These are phyloP conservation scores for Epistrophe grossulariae DNA, from an alignment of 2,888 invertebrate genomes.

Conservation along the genomic window DNA sequence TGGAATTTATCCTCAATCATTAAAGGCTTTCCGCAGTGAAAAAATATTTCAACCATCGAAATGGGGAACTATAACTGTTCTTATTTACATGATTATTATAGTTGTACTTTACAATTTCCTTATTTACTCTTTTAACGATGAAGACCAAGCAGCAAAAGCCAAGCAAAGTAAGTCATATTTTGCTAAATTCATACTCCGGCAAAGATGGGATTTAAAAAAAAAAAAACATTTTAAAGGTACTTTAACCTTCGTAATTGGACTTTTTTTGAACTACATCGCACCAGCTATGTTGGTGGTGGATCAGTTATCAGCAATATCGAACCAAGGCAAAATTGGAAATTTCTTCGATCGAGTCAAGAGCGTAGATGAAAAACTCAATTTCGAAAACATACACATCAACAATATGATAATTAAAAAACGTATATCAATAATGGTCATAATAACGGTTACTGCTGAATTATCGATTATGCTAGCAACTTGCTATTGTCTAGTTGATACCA, in stretches of 20 bases:
- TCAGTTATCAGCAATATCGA: constrained; percentile 81
- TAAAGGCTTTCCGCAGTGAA: constrained; percentile 78
- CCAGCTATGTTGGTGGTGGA: constrained; percentile 83
- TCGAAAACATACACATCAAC: constrained; percentile 80
- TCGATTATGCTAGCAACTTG: constrained; percentile 79
- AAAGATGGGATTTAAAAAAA: background rate
- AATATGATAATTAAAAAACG: constrained; percentile 78
- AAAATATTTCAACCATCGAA: constrained; percentile 80
- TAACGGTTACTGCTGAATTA: constrained; percentile 80
- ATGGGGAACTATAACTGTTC: constrained; percentile 79
- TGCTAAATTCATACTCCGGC: no score
- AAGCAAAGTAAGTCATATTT: constrained; percentile 80
- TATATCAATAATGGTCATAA: constrained; percentile 79
- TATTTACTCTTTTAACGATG: constrained; percentile 80
- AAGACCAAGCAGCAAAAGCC: constrained; percentile 79
- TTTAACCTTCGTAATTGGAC: constrained; percentile 82
- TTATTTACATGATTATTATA: constrained; percentile 77
- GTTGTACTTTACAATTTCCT: constrained; percentile 80
- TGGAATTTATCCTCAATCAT: constrained; percentile 81
- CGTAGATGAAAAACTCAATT: constrained; percentile 81
- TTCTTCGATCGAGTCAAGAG: constrained; percentile 81
- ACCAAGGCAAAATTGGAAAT: constrained; percentile 80
- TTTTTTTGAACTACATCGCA: constrained; percentile 83
- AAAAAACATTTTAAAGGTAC: constrained; percentile 78
- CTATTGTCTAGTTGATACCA: constrained; percentile 79